A percentile compares a stretch with the other conserved stretches of the same genome.
phyloP scores from a whole-genome alignment of 1,140 invertebrate species.

The Wasmannia auropunctata region DNA sequence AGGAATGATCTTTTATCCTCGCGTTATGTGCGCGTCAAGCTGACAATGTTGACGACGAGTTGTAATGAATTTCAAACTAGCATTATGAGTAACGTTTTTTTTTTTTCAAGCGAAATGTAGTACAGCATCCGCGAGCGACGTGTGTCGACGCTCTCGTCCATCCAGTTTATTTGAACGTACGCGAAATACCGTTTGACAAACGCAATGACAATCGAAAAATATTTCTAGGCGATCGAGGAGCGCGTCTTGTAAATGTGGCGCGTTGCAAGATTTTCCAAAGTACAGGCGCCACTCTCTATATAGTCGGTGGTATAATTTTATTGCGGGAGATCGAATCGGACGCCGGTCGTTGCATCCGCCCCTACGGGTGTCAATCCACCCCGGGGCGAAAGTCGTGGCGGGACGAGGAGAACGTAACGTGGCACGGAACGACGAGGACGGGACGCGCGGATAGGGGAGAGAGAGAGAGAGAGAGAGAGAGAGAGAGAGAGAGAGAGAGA shows the following conservation, averaged over 20 bases:
- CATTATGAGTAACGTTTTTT: background rate
- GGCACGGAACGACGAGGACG: constrained; percentile 40
- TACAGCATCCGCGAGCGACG: background rate
- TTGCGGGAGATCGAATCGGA: constrained; percentile 57
- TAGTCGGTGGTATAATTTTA: constrained; percentile 61
- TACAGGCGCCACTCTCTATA: constrained; percentile 52
- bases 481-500: constrained; percentile 61
- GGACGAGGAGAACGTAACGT: constrained; percentile 58
- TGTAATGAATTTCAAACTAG: constrained; percentile 9
- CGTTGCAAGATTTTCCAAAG: constrained; percentile 23
- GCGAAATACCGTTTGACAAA: background rate
- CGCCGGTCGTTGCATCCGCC: constrained; percentile 53
- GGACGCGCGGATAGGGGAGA: constrained; percentile 50
- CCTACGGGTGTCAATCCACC: constrained; percentile 59
- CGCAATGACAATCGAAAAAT: constrained; percentile 14
- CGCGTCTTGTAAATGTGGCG: background rate
- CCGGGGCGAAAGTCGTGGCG: constrained; percentile 57
- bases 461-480: constrained; percentile 63
- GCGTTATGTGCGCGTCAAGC: background rate
- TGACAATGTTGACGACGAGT: background rate
- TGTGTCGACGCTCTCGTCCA: background rate
- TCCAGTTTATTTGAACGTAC: background rate
- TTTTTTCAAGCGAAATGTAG: too few species aligned
- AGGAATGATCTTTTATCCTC: constrained; percentile 4
- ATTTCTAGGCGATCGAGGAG: background rate